Evolutionary conservation across 2,888 invertebrate genomes (phyloP), one percentile per base, ranked within the genome.

Genomic region (Limnephilus rhombicus): DNA sequence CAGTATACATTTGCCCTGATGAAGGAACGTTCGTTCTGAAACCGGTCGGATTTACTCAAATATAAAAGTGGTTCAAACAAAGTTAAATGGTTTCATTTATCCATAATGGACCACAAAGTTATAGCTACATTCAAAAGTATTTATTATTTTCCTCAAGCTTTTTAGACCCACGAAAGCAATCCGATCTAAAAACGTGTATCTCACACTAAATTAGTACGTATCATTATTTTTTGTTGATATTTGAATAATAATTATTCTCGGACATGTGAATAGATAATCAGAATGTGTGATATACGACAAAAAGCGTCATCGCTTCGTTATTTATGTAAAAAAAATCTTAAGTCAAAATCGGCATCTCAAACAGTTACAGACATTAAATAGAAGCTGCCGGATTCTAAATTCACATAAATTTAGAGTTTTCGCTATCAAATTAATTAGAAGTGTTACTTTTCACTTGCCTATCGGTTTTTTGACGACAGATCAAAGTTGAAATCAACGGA

Each of bases 391-490:
- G 41, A 29, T 49, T 86, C 45, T 2, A 45, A 45, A 86, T 86
- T 45, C 29, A 29, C 13, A 45, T 86, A 37, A 86, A 49, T 49
- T 13, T 15, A 13, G 15, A 49, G 49, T 86, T 86, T 86, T 86
- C 24, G 45, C 45, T n/a, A 86, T 86, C 86, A 86, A 86, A 86
- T 86, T 86, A 86, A 86, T 86, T 86, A 45, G n/a, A 86, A 86
- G 86, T 45, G 86, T 86, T 86, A 86, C 41, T 45, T 45, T 86
- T 34, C 41, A 45, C 86, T 45, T 86, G 86, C 45, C 86, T 45
- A 86, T 29, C 86, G 86, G 41, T 45, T 49, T n/a, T 45, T 24
- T 29, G 86, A 37, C 29, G 85, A 45, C 86, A 45, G 86, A 49
- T 45, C 86, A 86, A 45, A n/a, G 86, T 86, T 45, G 68, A 68